A percentile compares a stretch with the other conserved stretches of the same genome.
Conservation (phyloP, 1,140 invertebrate genomes). For the Ceratina calcarata region DNA sequence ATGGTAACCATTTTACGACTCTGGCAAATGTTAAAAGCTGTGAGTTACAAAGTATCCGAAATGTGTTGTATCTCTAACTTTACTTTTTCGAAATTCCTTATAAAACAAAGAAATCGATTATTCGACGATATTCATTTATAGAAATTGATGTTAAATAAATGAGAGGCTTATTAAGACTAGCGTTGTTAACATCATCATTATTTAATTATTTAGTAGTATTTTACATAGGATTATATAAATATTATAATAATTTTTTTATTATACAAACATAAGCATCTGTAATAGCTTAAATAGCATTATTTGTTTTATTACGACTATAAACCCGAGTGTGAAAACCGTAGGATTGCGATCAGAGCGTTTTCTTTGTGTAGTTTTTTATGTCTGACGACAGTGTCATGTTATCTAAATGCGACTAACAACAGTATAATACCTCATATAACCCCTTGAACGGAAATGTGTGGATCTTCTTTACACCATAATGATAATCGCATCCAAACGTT, state of each 20-base stretch:
- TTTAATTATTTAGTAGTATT: too few species aligned
- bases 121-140: too few species aligned
- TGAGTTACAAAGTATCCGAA: not conserved
- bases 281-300: too few species aligned
- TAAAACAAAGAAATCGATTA: too few species aligned
- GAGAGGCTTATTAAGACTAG: too few species aligned
- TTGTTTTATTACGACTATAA: too few species aligned
- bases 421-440: constrained; percentile 59
- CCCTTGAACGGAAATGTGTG: constrained; percentile 62
- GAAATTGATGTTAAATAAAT: too few species aligned
- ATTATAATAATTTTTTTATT: too few species aligned
- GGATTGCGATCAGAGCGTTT: not conserved
- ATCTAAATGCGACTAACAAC: constrained; percentile 55
- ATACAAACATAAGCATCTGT: too few species aligned
- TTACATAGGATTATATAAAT: too few species aligned
- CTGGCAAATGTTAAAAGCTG: not conserved
- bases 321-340: not conserved
- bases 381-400: constrained; percentile 18
- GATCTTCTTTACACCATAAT: constrained; percentile 64
- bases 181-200: too few species aligned
- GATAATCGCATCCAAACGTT: constrained; percentile 71
- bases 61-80: too few species aligned
- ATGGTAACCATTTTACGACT: not conserved
- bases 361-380: constrained; percentile 9
- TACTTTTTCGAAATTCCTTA: not conserved